Evolutionary conservation across 2,113 vertebrate genomes (phyloP).

Genomic region (Apodemus speciosus): DNA sequence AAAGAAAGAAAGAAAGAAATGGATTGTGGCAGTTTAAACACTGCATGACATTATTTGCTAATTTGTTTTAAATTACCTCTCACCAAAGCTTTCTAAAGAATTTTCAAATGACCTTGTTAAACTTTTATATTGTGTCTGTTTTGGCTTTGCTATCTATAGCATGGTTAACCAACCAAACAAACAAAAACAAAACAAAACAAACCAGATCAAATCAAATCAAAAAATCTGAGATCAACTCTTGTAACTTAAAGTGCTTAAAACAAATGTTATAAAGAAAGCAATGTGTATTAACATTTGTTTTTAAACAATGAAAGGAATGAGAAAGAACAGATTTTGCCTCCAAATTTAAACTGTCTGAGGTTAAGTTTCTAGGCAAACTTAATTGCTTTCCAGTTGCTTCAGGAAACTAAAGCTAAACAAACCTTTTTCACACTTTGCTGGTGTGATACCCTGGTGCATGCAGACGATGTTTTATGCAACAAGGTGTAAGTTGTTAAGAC

Average conservation of each 20-base stretch:
- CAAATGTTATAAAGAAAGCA: constrained; percentile 79
- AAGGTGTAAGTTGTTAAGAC: constrained; percentile 43
- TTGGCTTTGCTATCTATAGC: constrained; percentile 67
- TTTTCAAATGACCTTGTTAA: constrained; percentile 78
- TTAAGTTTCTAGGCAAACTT: constrained; percentile 38
- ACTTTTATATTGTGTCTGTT: constrained; percentile 65
- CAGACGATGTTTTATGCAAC: constrained; percentile 20
- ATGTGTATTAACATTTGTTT: constrained; percentile 74
- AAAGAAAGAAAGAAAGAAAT: constrained; percentile 74
- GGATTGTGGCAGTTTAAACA: constrained; percentile 87
- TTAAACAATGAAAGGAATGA: constrained; percentile 75
- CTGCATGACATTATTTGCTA: constrained; percentile 85
- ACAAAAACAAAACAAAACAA: background rate
- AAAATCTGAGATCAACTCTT: constrained; percentile 52
- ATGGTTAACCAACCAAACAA: constrained; percentile 31
- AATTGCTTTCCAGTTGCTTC: constrained; percentile 45
- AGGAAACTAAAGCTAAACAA: constrained; percentile 44
- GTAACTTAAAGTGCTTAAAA: constrained; percentile 73
- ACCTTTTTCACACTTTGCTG: constrained; percentile 55
- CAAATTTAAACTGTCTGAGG: constrained; percentile 52
- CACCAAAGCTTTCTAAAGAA: constrained; percentile 78
- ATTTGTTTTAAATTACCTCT: constrained; percentile 82
- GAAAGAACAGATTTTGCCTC: constrained; percentile 78
- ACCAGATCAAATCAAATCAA: too few species aligned
- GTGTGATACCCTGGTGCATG: constrained; percentile 1